Percentiles rank a stretch among this genome's conserved stretches.
Evolutionary conservation across 2,113 vertebrate species (phyloP).

Genomic region (Tyto alba): DNA sequence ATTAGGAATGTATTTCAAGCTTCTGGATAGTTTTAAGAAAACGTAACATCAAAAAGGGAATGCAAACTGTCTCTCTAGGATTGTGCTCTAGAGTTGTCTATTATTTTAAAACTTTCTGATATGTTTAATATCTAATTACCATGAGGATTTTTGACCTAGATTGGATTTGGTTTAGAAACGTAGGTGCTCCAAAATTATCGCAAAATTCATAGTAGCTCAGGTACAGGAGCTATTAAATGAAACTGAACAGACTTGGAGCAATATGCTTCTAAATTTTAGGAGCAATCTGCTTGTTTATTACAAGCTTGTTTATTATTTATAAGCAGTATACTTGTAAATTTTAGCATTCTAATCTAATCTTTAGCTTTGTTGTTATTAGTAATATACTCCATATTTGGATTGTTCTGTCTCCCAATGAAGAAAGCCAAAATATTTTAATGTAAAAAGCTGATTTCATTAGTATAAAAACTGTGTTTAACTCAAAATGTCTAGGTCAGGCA

Average conservation of each 20-base stretch:
- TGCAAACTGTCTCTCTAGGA: fast-evolving
- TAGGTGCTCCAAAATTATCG: neutral
- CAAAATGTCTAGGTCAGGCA: neutral
- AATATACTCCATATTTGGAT: neutral
- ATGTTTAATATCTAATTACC: neutral
- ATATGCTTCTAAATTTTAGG: neutral
- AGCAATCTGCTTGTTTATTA: too few relatives aligned
- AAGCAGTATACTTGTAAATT: too few relatives aligned
- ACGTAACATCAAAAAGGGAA: neutral
- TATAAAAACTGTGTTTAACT: neutral
- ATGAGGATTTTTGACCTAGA: neutral
- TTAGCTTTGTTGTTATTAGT: neutral
- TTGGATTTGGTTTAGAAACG: neutral
- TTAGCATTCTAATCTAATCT: neutral
- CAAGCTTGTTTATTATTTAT: too few relatives aligned
- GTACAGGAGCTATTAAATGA: neutral
- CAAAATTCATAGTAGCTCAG: neutral
- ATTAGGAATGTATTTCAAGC: neutral
- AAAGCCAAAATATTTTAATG: neutral
- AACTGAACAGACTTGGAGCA: neutral
- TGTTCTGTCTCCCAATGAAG: neutral
- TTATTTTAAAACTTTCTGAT: neutral
- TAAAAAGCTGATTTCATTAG: neutral
- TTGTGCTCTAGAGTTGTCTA: neutral
- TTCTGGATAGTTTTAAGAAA: neutral